phyloP scores from a whole-genome alignment of 2,797 vertebrate species.

The Neosilurus hyrtlii region DNA sequence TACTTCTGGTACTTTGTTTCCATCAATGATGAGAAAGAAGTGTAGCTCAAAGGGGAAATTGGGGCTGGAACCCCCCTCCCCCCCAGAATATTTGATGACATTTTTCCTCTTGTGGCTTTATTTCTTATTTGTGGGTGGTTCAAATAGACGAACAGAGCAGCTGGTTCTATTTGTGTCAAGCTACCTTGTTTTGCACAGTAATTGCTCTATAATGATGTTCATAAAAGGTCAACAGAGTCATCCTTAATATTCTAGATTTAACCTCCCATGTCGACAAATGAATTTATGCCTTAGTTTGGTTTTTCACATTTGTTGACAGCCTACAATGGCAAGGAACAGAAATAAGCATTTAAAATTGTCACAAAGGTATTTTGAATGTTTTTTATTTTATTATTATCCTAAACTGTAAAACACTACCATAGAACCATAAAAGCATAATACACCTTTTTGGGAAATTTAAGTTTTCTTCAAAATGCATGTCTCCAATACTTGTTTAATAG shows the following conservation, averaged over 20 bases:
- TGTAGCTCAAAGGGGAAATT: not conserved
- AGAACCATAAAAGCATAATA: no score
- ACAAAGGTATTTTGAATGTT: not conserved
- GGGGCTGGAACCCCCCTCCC: not conserved
- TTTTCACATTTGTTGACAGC: not conserved
- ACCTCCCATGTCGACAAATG: not conserved
- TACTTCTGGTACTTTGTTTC: not conserved
- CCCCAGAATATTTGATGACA: not conserved
- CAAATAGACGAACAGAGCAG: not conserved
- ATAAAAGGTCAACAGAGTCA: not conserved
- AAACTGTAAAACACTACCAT: no score
- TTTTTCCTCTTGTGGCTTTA: not conserved
- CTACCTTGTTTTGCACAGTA: not conserved
- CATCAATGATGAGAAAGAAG: not conserved
- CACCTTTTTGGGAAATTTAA: no score
- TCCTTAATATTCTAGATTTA: not conserved
- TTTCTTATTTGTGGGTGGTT: not conserved
- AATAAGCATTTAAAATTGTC: not conserved
- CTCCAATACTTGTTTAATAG: no score
- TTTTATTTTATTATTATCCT: no score
- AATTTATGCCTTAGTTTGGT: not conserved
- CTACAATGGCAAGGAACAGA: not conserved
- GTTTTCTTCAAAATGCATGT: no score
- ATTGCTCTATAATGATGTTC: constrained; percentile 8
- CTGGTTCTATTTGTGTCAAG: not conserved